A percentile compares a stretch with the other conserved stretches of the same genome.
These are phyloP conservation scores for Orius insidiosus DNA, from an alignment of 1,140 invertebrate genomes.

Conservation along the genomic window DNA sequence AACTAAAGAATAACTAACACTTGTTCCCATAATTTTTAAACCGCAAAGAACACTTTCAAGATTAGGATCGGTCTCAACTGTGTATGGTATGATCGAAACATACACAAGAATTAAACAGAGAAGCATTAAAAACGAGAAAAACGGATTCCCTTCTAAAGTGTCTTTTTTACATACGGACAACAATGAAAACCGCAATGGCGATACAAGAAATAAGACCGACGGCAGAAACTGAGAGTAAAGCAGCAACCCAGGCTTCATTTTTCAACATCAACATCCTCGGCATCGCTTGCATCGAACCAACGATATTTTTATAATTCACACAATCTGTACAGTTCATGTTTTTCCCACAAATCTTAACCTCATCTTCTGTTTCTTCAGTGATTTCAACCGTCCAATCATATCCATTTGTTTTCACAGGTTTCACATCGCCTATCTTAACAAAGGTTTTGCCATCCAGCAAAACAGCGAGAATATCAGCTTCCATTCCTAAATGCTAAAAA, in stretches of 20 bases:
- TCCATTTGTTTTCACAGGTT: constrained; percentile 11
- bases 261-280: constrained; percentile 22
- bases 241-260: constrained; percentile 28
- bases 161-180: constrained; percentile 32
- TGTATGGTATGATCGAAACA: constrained; percentile 32
- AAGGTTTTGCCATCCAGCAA: not conserved
- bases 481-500: constrained; percentile 3
- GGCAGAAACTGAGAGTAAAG: constrained; percentile 28
- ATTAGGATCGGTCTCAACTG: constrained; percentile 12
- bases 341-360: constrained; percentile 9
- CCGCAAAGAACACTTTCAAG: constrained; percentile 24
- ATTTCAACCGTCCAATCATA: too few species aligned
- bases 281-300: constrained; percentile 7
- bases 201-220: constrained; percentile 29
- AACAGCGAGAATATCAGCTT: constrained; percentile 7
- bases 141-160: constrained; percentile 34
- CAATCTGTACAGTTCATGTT: constrained; percentile 16
- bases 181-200: constrained; percentile 30
- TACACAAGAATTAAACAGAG: constrained; percentile 31
- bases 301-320: constrained; percentile 14
- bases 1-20: constrained; percentile 31
- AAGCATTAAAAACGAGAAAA: constrained; percentile 32
- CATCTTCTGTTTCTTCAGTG: constrained; percentile 8
- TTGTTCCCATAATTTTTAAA: constrained; percentile 33
- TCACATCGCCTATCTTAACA: constrained; percentile 12